Base-by-base conservation (phyloP, 2,888 invertebrate genomes). In the Meta bourneti region DNA sequence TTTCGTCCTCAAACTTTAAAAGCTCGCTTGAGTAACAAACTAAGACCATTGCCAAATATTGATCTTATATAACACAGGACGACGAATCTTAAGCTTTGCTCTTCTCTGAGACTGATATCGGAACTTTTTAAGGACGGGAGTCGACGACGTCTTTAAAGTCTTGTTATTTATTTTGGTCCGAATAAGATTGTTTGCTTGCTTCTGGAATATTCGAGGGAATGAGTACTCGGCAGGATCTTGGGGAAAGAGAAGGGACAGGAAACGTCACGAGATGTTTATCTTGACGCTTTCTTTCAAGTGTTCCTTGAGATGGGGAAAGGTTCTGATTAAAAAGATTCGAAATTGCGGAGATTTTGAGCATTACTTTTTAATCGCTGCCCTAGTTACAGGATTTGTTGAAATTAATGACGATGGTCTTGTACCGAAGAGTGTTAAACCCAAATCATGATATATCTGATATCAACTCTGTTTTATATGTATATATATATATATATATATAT, bases 41-140 rank as follows among this genome's bases (percentile, higher is more conserved):
- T 80, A 61, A 88, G 80, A 74, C 88, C 49, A 9, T 89, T 74
- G 75, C 70, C 89, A 89, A 89, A 89, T 89, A 89, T 89, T 89
- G 82, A 89, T 82, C 82, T 70, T 61, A 70, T 77, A 52, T 74
- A 75, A 61, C 74, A 75, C 34, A 77, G 34, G 54, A 34, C 34
- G 61, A 49, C 16, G 34, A 20, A 16, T 77, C 69, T 83, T 71
- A 70, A 77, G 16, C 51, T 74, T 16, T 54, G 7, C 85, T 85
- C 51, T 34, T 77, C n/a, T 34, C 49, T 11, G 34, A 51, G 9
- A 69, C 8, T 70, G 71, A 84, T 85, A 69, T 70, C 69, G 9
- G 20, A 79, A 70, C 84, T 75, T 54, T 72, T 34, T 20, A 70
- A 70, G 13, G 16, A 77, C 7, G 20, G 70, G 7, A 71, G 72